Evolutionary conservation across 2,888 invertebrate genomes (phyloP), one percentile per base, ranked within the genome.

Genomic region (Tetragnatha montana): DNA sequence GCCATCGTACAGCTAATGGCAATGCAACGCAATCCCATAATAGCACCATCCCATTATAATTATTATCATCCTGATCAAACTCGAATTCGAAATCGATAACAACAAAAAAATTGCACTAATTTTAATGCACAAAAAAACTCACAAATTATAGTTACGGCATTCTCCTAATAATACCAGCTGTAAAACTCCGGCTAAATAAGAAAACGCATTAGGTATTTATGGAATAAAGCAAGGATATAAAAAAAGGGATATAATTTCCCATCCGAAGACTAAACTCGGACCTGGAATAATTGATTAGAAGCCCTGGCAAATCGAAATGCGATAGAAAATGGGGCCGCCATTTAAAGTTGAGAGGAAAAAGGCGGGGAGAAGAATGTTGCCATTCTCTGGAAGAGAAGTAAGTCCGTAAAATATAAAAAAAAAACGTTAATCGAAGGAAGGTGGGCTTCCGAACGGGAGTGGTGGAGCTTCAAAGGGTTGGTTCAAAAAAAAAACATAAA

Each of bases 401-500:
- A 70, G 47, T 22, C 7, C 14, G 35, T 22, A 51, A 49, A 51
- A 21, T 22, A 69, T 22, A 51, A 49, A 51, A 49, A 70, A 78
- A 51, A 73, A 69, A 51, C 21, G 71, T 21, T 70, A 68, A 85
- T 85, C 78, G 78, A 85, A 85, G 60, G 85, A 71, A 51, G 85
- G 76, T 47, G 22, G 85, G 71, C 78, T 8, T 19, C n/a, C 68
- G 79, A 6, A 47, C 68, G 85, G 78, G 85, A 80, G 50, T 69
- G 85, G 78, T 78, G 73, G 50, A 68, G 60, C 22, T 87, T 81
- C 81, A 87, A 81, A 87, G 87, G 87, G 87, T 81, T 87, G 87
- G 50, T 70, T 74, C 47, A 21, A 50, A 10, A 14, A 3, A 35
- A n/a, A 50, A 14, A 60, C 12, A n/a, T 8, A n/a, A n/a, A n/a